These are phyloP conservation scores for Hylomyscus alleni DNA, from an alignment of 2,797 vertebrate genomes.

Conservation along the genomic window DNA sequence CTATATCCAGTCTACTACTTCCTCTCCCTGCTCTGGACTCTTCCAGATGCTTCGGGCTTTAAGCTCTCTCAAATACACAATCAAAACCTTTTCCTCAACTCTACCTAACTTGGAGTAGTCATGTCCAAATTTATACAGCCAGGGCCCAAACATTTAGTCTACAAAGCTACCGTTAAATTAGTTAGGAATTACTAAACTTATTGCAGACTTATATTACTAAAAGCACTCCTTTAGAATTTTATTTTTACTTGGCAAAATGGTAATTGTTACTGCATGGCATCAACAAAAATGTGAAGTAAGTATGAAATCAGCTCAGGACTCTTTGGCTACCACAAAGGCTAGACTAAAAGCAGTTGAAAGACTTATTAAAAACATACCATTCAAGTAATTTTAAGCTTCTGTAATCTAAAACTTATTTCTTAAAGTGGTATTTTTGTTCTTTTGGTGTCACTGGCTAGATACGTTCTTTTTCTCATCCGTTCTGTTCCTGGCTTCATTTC, in stretches of 20 bases:
- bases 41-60: background rate
- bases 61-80: background rate
- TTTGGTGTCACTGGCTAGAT: background rate
- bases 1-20: too few relatives aligned
- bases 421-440: background rate
- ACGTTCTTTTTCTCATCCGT: background rate
- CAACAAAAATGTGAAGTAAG: background rate
- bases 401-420: background rate
- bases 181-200: background rate
- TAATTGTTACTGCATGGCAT: background rate
- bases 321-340: background rate
- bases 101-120: accelerated
- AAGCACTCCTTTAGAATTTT: background rate
- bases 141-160: background rate
- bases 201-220: background rate
- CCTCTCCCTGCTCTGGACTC: background rate
- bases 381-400: background rate
- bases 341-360: background rate
- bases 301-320: background rate
- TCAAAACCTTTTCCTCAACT: background rate
- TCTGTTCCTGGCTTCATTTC: background rate
- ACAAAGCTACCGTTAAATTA: background rate
- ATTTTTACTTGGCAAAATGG: background rate
- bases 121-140: background rate
- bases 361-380: background rate